Conservation (phyloP, 2,113 vertebrate species). For the Rana temporaria region DNA sequence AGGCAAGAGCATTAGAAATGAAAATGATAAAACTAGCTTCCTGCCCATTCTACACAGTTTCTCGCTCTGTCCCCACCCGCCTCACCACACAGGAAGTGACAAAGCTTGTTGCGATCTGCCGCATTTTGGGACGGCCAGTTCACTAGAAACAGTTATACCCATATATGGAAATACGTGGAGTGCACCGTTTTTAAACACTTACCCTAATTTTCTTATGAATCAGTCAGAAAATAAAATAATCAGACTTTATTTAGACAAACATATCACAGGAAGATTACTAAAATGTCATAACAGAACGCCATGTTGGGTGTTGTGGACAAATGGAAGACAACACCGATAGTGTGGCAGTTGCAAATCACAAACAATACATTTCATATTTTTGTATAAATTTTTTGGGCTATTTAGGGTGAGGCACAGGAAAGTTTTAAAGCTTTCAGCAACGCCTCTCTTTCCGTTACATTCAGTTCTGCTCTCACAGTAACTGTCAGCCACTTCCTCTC, state of each 20-base stretch:
- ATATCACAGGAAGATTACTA: neutral
- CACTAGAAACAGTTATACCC: constrained; percentile 34
- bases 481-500: constrained; percentile 46
- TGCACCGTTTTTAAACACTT: constrained; percentile 21
- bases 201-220: neutral
- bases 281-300: no score
- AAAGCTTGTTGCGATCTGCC: constrained; percentile 30
- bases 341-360: neutral
- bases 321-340: no score
- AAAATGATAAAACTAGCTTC: neutral
- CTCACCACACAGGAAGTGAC: constrained; percentile 53
- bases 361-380: neutral
- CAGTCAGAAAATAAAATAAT: neutral
- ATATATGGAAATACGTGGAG: constrained; percentile 37
- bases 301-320: no score
- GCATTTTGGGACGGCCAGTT: constrained; percentile 30
- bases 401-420: constrained; percentile 7
- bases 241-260: neutral
- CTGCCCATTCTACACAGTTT: constrained; percentile 14
- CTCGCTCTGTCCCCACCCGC: constrained; percentile 32
- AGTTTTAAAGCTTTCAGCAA: constrained; percentile 1
- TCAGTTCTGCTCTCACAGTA: constrained; percentile 18
- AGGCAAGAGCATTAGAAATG: neutral
- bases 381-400: neutral
- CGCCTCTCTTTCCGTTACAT: constrained; percentile 15